These are phyloP conservation scores for Pheucticus melanocephalus DNA, from an alignment of 2,113 vertebrate genomes.

Conservation along the genomic window DNA sequence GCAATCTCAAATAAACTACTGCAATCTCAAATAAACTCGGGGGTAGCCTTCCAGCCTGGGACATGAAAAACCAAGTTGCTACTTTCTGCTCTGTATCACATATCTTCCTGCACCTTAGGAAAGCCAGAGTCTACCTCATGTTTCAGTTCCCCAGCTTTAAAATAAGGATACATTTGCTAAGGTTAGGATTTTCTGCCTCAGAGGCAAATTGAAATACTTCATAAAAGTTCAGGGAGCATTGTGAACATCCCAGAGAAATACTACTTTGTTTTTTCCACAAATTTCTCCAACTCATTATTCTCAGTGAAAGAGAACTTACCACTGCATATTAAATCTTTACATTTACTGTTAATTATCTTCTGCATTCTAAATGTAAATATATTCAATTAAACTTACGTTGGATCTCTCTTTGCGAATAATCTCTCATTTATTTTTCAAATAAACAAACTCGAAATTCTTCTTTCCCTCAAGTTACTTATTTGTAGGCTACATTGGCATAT, in stretches of 20 bases:
- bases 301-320: not conserved
- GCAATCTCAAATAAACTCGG: not conserved
- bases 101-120: not conserved
- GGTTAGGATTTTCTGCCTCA: not conserved
- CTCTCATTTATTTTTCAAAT: conserved; percentile 36
- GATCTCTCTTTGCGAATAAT: not conserved
- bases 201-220: not conserved
- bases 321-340: not conserved
- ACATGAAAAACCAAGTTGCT: not conserved
- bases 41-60: not conserved
- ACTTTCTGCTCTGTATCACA: not conserved
- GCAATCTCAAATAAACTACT: not conserved
- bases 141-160: not conserved
- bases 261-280: not conserved
- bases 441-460: not conserved
- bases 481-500: not conserved
- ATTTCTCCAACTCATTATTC: not conserved
- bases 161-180: not conserved
- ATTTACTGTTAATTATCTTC: not conserved
- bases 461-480: not conserved
- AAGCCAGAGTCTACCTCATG: not conserved
- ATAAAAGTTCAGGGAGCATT: not conserved
- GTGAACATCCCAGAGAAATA: not conserved
- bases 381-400: not conserved
- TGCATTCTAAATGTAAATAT: conserved; percentile 4